Evolutionary conservation across 2,797 vertebrate species (phyloP).

Genomic region (Lemur catta): DNA sequence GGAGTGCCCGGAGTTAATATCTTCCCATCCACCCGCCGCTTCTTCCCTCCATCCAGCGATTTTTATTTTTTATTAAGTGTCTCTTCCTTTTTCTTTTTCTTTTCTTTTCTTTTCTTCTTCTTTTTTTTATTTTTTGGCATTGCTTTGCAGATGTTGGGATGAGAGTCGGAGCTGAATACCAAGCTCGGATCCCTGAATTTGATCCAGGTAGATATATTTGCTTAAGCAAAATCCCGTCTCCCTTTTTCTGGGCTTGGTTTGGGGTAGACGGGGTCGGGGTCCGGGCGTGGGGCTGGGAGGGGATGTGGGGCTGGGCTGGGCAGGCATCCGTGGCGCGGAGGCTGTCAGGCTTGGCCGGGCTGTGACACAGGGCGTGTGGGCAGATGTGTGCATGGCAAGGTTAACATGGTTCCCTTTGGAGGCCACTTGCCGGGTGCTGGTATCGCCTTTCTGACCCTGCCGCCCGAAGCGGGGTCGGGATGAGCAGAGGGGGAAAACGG

Average conservation of each 20-base stretch:
- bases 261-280: neutral
- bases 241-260: conserved; percentile 60
- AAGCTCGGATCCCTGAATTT: conserved; percentile 95
- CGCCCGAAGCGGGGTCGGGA: neutral
- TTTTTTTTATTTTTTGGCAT: conserved; percentile 62
- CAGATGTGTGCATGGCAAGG: conserved; percentile 68
- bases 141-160: conserved; percentile 95
- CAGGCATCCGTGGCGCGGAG: conserved; percentile 35
- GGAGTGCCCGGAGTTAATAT: conserved; percentile 59
- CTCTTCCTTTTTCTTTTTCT: conserved; percentile 55
- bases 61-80: conserved; percentile 71
- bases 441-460: conserved; percentile 19
- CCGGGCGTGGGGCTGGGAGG: neutral
- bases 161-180: conserved; percentile 96
- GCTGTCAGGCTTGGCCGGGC: conserved; percentile 56
- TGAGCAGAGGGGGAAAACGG: neutral
- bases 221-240: neutral
- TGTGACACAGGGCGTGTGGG: conserved; percentile 63
- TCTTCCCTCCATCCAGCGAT: neutral
- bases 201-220: conserved; percentile 90
- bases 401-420: conserved; percentile 70
- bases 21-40: conserved; percentile 54
- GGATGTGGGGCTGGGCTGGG: conserved; percentile 37
- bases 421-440: conserved; percentile 42
- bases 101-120: conserved; percentile 8